Conservation (phyloP, 2,113 vertebrate genomes). For the Notothenia coriiceps region DNA sequence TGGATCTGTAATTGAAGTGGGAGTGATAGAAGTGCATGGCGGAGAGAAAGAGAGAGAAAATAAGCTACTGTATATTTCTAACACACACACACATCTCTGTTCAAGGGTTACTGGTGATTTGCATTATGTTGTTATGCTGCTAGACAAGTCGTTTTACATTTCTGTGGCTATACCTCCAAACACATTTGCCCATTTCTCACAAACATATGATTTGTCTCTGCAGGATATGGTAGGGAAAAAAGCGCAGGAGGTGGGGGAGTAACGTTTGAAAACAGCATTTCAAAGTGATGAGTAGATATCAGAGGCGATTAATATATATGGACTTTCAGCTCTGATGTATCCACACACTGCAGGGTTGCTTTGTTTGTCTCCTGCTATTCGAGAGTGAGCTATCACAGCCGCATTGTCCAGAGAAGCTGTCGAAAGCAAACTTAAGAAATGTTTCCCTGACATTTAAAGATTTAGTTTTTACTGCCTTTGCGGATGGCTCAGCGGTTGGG, state of each 20-base stretch:
- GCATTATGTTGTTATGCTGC: slow-evolving; percentile 11
- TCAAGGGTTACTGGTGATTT: slow-evolving; percentile 25
- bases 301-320: slow-evolving; percentile 2
- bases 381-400: slow-evolving; percentile 30
- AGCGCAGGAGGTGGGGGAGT: not conserved
- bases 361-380: slow-evolving; percentile 1
- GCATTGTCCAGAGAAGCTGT: slow-evolving; percentile 39
- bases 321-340: not conserved
- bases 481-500: not conserved
- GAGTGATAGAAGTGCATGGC: slow-evolving; percentile 13
- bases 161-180: not conserved
- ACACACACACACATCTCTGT: slow-evolving; percentile 1
- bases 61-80: not conserved
- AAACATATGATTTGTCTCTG: not conserved
- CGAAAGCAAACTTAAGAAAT: slow-evolving; percentile 8
- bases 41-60: not conserved
- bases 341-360: not conserved
- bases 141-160: not conserved
- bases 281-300: slow-evolving; percentile 9
- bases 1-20: slow-evolving; percentile 38
- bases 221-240: too few relatives aligned
- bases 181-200: not conserved
- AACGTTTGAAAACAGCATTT: slow-evolving; percentile 3
- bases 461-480: not conserved
- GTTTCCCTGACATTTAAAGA: not conserved